Base-by-base conservation (phyloP, 2,888 invertebrate genomes). In the Drosophila anomalata region DNA sequence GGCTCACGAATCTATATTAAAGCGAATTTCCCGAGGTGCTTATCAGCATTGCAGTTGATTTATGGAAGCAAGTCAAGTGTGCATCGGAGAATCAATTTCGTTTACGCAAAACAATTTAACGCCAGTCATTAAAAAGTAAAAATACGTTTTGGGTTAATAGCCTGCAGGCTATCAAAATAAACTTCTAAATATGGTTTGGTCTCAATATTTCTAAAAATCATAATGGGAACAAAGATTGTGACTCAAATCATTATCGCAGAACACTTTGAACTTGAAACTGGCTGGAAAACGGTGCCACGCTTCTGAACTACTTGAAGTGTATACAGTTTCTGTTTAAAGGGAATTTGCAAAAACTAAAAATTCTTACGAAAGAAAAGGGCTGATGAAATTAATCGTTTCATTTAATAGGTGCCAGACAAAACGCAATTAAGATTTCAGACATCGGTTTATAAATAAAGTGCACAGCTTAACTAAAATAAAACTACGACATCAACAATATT, bases 1-100 rank as follows among this genome's bases (percentile, higher is more conserved):
- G 50, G 14, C 22, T 24, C 1, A 11, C 12, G 11, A 46, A 65
- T 60, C 14, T 36, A 50, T 47, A 36, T n/a, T 36, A 52, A 70
- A 70, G 41, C 41, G 24, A 51, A 48, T 6, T n/a, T 17, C 11
- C 61, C 29, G 11, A 12, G 2, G 14, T 9, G 39, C 68, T 59
- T 74, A 72, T 72, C 72, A 42, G 39, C 42, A 59, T 67, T 74
- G 33, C 54, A 67, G 39, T 31, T 72, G 75, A 72, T 72, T 72
- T 74, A 72, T 68, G 74, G 55, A 52, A 39, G n/a, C 54, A 66
- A 67, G 72, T 59, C 75, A 58, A 72, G 74, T 46, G 72, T 58
- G 42, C 58, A 48, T 12, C 66, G 62, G 50, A 20, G 22, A 42
- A 51, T 56, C 51, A 73, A 46, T 63, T 63, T 33, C 65, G 26